Percentiles rank a stretch among this genome's conserved stretches.
Evolutionary conservation across 1,140 invertebrate species (phyloP).

Genomic region (Drosophila arizonae): DNA sequence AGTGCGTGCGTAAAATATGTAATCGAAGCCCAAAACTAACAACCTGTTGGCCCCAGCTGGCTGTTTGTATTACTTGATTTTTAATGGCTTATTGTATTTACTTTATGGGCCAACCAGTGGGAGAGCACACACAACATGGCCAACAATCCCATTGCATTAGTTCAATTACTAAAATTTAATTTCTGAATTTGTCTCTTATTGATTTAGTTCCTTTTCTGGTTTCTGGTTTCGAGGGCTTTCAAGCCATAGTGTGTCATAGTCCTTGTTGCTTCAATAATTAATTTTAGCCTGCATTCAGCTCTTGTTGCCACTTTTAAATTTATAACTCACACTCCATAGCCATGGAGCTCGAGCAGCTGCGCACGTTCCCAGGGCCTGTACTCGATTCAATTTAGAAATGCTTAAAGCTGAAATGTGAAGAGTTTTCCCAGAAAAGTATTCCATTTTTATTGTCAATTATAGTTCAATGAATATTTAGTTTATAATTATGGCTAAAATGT

Average conservation of each 20-base stretch:
- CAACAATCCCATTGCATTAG: too few relatives aligned
- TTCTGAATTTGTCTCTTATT: not conserved
- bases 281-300: slow-evolving; percentile 26
- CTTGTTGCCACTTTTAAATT: slow-evolving; percentile 19
- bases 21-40: slow-evolving; percentile 44
- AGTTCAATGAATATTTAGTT: not conserved
- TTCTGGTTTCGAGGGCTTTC: not conserved
- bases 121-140: too few relatives aligned
- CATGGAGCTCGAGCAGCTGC: slow-evolving; percentile 39
- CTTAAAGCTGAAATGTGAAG: slow-evolving; percentile 6
- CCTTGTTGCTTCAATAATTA: slow-evolving; percentile 45
- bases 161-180: not conserved
- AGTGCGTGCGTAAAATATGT: slow-evolving; percentile 57
- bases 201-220: not conserved
- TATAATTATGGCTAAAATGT: too few relatives aligned
- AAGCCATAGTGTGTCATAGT: slow-evolving; percentile 13
- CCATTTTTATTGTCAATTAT: not conserved
- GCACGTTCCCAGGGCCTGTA: slow-evolving; percentile 35
- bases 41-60: slow-evolving; percentile 51
- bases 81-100: slow-evolving; percentile 15
- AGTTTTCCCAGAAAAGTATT: not conserved
- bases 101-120: too few relatives aligned
- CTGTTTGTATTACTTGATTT: slow-evolving; percentile 5
- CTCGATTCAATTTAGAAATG: slow-evolving; percentile 16
- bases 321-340: slow-evolving; percentile 14